Conservation (phyloP, 2,113 vertebrate genomes). For the Tragelaphus imberbis region DNA sequence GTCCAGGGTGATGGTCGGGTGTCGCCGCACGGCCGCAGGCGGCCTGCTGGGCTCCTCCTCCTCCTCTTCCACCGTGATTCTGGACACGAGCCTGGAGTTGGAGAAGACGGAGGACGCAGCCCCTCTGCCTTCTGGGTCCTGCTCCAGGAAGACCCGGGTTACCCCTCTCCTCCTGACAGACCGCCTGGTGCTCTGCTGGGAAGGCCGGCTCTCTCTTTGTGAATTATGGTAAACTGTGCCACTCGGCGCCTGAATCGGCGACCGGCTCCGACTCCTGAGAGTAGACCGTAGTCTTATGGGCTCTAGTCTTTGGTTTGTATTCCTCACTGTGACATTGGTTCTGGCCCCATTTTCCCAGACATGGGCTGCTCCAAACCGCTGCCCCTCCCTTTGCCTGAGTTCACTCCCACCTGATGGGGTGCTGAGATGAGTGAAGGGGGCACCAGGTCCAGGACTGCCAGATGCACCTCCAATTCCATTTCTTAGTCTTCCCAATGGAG, state of each 20-base stretch:
- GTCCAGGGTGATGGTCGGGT: constrained; percentile 93
- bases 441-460: constrained; percentile 36
- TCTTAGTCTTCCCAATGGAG: constrained; percentile 69
- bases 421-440: not conserved
- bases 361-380: constrained; percentile 74
- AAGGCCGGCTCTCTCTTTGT: constrained; percentile 63
- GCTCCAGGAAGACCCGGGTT: constrained; percentile 51
- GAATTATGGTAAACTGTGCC: not conserved
- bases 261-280: constrained; percentile 87
- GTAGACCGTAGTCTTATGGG: constrained; percentile 82
- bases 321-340: constrained; percentile 81
- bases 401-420: constrained; percentile 30
- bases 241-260: constrained; percentile 82
- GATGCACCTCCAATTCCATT: constrained; percentile 61
- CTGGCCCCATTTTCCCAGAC: constrained; percentile 80
- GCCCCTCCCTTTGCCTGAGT: constrained; percentile 69
- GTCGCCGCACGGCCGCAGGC: constrained; percentile 80
- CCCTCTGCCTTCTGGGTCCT: constrained; percentile 55
- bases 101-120: constrained; percentile 62
- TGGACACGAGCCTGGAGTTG: constrained; percentile 75
- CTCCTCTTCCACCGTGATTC: constrained; percentile 81
- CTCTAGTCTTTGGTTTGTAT: constrained; percentile 84
- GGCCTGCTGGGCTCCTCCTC: constrained; percentile 80
- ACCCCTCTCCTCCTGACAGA: constrained; percentile 64
- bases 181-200: constrained; percentile 59